Conservation (phyloP, 1,140 invertebrate genomes). For the Drosophila hydei region DNA sequence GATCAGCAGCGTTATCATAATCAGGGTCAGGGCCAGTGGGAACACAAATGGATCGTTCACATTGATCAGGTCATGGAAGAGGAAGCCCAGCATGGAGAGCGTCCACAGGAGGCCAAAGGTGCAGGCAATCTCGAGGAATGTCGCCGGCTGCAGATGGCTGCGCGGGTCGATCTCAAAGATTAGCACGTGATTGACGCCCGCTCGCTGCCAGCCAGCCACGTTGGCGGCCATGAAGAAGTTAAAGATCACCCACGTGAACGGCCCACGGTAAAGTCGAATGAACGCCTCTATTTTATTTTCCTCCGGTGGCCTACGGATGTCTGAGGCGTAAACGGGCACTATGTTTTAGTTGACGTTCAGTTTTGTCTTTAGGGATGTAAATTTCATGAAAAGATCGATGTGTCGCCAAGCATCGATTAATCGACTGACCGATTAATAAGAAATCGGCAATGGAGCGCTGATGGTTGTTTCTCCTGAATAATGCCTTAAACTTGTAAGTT, state of each 20-base stretch:
- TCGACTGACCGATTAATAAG: not conserved
- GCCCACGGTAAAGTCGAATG: conserved; percentile 87
- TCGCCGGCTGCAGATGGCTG: conserved; percentile 88
- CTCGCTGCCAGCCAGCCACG: conserved; percentile 89
- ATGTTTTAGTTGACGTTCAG: conserved; percentile 3
- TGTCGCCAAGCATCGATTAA: not conserved
- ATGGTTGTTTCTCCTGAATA: too few species aligned
- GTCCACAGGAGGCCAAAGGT: conserved; percentile 89
- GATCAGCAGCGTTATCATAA: conserved; percentile 87
- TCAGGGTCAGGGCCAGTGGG: conserved; percentile 86
- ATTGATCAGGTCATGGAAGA: conserved; percentile 85
- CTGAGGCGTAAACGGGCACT: conserved; percentile 46
- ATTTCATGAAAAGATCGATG: not conserved
- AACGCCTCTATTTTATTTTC: conserved; percentile 26
- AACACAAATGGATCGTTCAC: conserved; percentile 86
- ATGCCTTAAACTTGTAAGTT: too few species aligned
- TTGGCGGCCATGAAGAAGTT: conserved; percentile 90
- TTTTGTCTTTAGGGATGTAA: conserved; percentile 7
- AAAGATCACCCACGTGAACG: conserved; percentile 88
- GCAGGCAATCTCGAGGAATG: conserved; percentile 89
- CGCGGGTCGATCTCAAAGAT: conserved; percentile 92
- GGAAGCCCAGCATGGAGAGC: conserved; percentile 84
- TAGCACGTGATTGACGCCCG: conserved; percentile 91
- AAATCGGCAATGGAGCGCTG: too few species aligned
- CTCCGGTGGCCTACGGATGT: conserved; percentile 63